phyloP scores from a whole-genome alignment of 2,888 invertebrate species.

The Alviniconcha strummeri region DNA sequence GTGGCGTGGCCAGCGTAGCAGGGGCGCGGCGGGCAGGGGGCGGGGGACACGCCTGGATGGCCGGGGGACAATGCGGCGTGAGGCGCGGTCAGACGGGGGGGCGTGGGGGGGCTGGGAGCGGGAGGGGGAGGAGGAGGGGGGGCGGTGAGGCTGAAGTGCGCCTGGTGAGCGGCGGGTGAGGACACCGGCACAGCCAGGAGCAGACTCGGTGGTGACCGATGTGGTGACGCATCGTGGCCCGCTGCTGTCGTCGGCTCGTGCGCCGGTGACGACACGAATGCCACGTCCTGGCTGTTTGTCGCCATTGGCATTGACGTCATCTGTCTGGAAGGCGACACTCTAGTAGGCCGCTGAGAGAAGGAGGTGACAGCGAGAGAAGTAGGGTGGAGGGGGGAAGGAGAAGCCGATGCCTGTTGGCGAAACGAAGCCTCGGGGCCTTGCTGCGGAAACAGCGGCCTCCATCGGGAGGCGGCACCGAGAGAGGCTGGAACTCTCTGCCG shows the following conservation, averaged over 20 bases:
- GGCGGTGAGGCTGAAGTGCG: not conserved
- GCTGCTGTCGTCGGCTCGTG: not conserved
- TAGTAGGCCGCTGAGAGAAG: not conserved
- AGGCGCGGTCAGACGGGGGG: not conserved
- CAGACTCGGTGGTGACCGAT: not conserved
- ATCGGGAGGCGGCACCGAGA: not conserved
- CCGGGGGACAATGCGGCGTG: not conserved
- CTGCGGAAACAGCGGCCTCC: not conserved
- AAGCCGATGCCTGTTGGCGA: not conserved
- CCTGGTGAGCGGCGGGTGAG: not conserved
- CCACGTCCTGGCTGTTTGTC: not conserved
- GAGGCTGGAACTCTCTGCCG: not conserved
- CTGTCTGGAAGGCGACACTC: not conserved
- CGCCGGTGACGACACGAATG: not conserved
- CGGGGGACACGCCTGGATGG: not conserved
- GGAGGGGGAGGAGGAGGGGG: not conserved
- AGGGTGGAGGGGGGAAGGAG: not conserved
- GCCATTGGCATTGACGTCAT: conserved; percentile 14
- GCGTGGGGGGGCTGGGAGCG: not conserved
- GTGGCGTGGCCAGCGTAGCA: not conserved
- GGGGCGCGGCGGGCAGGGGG: not conserved
- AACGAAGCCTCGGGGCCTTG: not conserved
- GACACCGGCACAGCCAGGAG: not conserved
- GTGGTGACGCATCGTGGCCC: not conserved
- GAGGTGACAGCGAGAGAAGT: not conserved